Evolutionary conservation across 2,888 invertebrate species (phyloP).

Genomic region (Cosmorhoe ocellata): DNA sequence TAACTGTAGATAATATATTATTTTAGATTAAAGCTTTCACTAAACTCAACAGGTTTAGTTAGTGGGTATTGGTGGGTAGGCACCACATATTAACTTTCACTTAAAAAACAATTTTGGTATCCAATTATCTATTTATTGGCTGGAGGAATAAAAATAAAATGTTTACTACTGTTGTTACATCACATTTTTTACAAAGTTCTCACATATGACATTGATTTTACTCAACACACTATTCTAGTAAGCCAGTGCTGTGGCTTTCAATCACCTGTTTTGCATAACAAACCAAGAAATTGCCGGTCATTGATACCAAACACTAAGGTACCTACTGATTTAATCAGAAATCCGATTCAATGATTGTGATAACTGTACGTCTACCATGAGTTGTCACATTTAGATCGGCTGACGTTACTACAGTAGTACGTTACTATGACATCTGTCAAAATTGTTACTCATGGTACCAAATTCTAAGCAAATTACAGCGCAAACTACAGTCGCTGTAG

Average conservation of each 20-base stretch:
- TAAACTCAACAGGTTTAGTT: not conserved
- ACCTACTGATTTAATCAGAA: not conserved
- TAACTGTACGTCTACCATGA: too few species aligned
- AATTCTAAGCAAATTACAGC: too few species aligned
- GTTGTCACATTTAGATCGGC: too few species aligned
- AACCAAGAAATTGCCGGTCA: not conserved
- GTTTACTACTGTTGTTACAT: too few species aligned
- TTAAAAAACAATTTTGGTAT: slow-evolving; percentile 5
- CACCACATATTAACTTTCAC: slow-evolving; percentile 18
- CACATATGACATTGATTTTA: too few species aligned
- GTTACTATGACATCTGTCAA: too few species aligned
- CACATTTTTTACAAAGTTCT: too few species aligned
- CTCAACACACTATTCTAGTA: not conserved
- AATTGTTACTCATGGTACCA: too few species aligned
- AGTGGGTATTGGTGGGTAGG: not conserved
- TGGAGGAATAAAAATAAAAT: not conserved
- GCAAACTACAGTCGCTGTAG: too few species aligned
- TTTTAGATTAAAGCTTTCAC: slow-evolving; percentile 16
- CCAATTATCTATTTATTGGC: slow-evolving; percentile 12
- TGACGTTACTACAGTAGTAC: too few species aligned
- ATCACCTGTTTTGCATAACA: slow-evolving; percentile 5
- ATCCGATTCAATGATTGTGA: not conserved
- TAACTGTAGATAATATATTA: slow-evolving; percentile 7
- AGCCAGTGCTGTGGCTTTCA: not conserved
- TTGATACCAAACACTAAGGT: not conserved